Percentiles rank a stretch among this genome's conserved stretches.
These are phyloP conservation scores for Corythoichthys intestinalis DNA, from an alignment of 2,113 vertebrate genomes.

Conservation along the genomic window DNA sequence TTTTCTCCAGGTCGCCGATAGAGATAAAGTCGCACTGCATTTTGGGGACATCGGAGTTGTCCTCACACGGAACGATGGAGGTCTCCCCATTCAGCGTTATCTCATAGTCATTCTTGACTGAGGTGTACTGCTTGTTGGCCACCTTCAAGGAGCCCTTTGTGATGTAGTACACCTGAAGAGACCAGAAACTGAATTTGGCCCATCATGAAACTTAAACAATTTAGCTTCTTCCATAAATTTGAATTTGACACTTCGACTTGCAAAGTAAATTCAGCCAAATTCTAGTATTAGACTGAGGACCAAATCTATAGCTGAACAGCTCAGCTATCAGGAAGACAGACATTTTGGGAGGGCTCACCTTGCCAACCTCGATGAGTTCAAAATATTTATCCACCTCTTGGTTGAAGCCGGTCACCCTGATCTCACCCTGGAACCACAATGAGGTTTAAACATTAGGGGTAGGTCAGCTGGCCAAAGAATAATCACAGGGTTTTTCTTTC, in stretches of 20 bases:
- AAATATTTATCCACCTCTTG: constrained; percentile 95
- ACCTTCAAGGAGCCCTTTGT: constrained; percentile 90
- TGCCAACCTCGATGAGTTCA: constrained; percentile 86
- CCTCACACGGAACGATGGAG: constrained; percentile 86
- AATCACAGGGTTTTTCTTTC: no score
- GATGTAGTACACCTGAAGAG: constrained; percentile 88
- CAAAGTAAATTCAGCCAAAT: constrained; percentile 41
- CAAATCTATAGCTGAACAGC: constrained; percentile 41
- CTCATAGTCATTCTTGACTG: constrained; percentile 97
- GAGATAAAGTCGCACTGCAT: constrained; percentile 87
- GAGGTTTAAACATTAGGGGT: neutral
- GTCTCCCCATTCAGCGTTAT: constrained; percentile 92
- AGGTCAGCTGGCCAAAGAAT: no score
- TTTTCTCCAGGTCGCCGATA: constrained; percentile 82
- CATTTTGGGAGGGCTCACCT: constrained; percentile 72
- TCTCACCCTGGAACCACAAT: constrained; percentile 81
- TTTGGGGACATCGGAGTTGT: constrained; percentile 82
- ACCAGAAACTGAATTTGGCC: constrained; percentile 15
- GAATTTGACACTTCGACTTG: no score
- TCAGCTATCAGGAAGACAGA: constrained; percentile 23
- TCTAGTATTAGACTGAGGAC: constrained; percentile 13
- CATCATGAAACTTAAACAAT: no score
- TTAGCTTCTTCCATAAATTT: no score
- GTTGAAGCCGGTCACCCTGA: constrained; percentile 92
- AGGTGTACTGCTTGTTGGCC: constrained; percentile 94